Evolutionary conservation across 2,113 vertebrate species (phyloP).

Genomic region (Halcyon malimbica): DNA sequence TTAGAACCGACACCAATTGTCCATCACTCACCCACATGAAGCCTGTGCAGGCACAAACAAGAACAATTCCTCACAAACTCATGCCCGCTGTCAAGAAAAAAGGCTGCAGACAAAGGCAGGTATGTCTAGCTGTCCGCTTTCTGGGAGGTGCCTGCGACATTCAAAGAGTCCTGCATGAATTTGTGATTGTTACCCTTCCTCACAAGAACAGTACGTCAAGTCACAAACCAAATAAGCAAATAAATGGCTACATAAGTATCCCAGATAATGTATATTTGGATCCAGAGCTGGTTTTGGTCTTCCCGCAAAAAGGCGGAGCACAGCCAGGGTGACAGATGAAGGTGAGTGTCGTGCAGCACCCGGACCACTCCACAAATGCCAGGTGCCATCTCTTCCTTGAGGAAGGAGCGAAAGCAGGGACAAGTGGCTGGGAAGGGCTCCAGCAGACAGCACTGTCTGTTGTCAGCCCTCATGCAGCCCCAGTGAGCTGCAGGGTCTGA

Average conservation of each 20-base stretch:
- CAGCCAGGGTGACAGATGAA: background rate
- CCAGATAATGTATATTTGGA: background rate
- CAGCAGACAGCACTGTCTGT: background rate
- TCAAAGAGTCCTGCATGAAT: background rate
- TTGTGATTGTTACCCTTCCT: background rate
- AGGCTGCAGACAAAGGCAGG: background rate
- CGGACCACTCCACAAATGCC: background rate
- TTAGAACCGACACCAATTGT: background rate
- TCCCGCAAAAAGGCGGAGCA: background rate
- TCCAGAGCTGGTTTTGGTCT: background rate
- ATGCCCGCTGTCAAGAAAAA: background rate
- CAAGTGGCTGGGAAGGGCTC: background rate
- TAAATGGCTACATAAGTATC: background rate
- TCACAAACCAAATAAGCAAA: background rate
- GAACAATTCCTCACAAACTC: background rate
- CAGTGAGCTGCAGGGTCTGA: accelerated
- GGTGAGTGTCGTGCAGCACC: background rate
- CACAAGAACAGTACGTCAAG: background rate
- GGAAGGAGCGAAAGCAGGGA: background rate
- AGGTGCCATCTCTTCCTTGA: background rate
- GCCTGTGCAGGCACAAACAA: background rate
- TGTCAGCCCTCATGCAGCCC: background rate
- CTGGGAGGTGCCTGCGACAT: background rate
- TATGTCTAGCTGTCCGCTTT: background rate
- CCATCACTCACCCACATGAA: background rate